Conservation (phyloP, 2,888 invertebrate species). For the Chymomyza procnemis region DNA sequence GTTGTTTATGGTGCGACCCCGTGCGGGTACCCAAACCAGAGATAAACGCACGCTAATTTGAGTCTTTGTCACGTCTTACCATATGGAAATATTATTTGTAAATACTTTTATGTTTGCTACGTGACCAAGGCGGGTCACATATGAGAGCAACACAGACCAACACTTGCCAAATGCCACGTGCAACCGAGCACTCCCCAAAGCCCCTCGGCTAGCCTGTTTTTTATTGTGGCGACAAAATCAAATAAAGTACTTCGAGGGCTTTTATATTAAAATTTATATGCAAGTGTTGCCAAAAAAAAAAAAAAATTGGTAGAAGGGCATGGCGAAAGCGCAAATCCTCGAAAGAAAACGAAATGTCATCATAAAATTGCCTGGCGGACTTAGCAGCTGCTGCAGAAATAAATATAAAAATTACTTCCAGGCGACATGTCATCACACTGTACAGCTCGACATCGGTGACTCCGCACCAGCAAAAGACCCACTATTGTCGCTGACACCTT, state of each 20-base stretch:
- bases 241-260: constrained; percentile 61
- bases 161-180: constrained; percentile 51
- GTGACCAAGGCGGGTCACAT: constrained; percentile 69
- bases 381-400: constrained; percentile 58
- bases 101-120: constrained; percentile 76
- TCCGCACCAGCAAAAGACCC: not conserved
- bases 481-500: constrained; percentile 59
- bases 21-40: constrained; percentile 24
- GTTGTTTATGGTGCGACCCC: constrained; percentile 24
- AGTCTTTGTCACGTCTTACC: constrained; percentile 77
- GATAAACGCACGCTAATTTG: constrained; percentile 74
- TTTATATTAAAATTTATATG: constrained; percentile 68
- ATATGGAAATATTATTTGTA: constrained; percentile 77
- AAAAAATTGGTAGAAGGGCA: not conserved
- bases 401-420: constrained; percentile 71
- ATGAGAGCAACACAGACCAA: constrained; percentile 28
- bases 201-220: constrained; percentile 13
- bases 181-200: constrained; percentile 39
- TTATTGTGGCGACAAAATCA: constrained; percentile 72
- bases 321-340: constrained; percentile 46
- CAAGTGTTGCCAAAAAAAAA: constrained; percentile 26
- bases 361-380: constrained; percentile 71
- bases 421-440: constrained; percentile 72
- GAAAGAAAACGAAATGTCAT: constrained; percentile 68
- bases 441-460: not conserved